A percentile compares a stretch with the other conserved stretches of the same genome.
Evolutionary conservation across 2,888 invertebrate species (phyloP).

Genomic region (Callinectes sapidus): DNA sequence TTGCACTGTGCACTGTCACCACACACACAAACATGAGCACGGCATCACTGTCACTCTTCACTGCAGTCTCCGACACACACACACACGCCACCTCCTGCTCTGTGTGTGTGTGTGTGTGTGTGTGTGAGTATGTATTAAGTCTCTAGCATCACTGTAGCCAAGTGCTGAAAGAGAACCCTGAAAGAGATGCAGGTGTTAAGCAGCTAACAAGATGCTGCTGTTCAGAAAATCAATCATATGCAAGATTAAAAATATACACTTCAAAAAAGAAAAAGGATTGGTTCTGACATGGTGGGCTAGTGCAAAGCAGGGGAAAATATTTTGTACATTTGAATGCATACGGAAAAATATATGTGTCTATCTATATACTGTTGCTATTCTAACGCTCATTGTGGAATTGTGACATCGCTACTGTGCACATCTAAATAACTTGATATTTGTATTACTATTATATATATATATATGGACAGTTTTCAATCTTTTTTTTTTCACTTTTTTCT

Average conservation of each 20-base stretch:
- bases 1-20: neutral
- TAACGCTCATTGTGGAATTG: neutral
- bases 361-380: neutral
- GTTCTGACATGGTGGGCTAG: neutral
- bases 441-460: no score
- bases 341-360: neutral
- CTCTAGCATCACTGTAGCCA: neutral
- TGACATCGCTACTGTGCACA: neutral
- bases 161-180: conserved; percentile 58
- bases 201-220: neutral
- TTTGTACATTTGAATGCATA: neutral
- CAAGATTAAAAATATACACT: neutral
- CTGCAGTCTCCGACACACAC: neutral
- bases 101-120: neutral
- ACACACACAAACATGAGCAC: neutral
- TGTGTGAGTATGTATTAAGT: neutral
- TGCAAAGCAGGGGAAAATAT: neutral
- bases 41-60: neutral
- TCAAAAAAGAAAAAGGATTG: neutral
- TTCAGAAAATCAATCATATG: neutral
- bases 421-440: no score
- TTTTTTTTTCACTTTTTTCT: neutral
- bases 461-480: neutral
- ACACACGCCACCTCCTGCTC: neutral
- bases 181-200: conserved; percentile 49